Evolutionary conservation across 2,888 invertebrate species (phyloP).

Genomic region (Rhagonycha lutea): DNA sequence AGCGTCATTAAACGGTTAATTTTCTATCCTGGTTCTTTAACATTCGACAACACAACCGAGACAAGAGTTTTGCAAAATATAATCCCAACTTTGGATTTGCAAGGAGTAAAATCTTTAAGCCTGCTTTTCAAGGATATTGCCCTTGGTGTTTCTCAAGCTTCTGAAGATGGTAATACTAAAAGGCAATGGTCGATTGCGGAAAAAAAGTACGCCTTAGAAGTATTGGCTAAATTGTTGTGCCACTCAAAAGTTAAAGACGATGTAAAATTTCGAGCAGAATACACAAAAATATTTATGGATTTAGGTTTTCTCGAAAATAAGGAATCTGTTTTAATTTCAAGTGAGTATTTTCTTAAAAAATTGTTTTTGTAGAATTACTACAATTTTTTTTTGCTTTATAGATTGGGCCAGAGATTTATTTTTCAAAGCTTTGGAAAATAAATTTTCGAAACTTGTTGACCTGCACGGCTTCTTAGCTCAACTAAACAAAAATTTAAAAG

Average conservation of each 20-base stretch:
- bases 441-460: neutral
- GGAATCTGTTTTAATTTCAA: constrained; percentile 62
- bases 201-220: constrained; percentile 67
- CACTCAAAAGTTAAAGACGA: constrained; percentile 56
- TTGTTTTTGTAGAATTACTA: neutral
- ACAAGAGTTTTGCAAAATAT: constrained; percentile 68
- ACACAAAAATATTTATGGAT: constrained; percentile 68
- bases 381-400: neutral
- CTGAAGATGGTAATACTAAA: constrained; percentile 56
- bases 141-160: constrained; percentile 51
- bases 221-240: constrained; percentile 56
- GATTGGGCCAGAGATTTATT: neutral
- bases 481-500: neutral
- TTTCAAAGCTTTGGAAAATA: neutral
- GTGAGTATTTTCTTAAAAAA: constrained; percentile 51
- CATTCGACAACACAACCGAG: constrained; percentile 74
- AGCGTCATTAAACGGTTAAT: constrained; percentile 66
- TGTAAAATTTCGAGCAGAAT: constrained; percentile 67
- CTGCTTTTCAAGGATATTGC: constrained; percentile 66
- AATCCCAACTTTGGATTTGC: constrained; percentile 62
- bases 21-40: constrained; percentile 71
- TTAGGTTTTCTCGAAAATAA: constrained; percentile 65
- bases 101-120: constrained; percentile 67
- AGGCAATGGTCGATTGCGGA: constrained; percentile 73
- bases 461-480: neutral